Percentiles rank a stretch among this genome's conserved stretches.
These are phyloP conservation scores for Sussaba pulchella DNA, from an alignment of 2,888 invertebrate genomes.

Conservation along the genomic window DNA sequence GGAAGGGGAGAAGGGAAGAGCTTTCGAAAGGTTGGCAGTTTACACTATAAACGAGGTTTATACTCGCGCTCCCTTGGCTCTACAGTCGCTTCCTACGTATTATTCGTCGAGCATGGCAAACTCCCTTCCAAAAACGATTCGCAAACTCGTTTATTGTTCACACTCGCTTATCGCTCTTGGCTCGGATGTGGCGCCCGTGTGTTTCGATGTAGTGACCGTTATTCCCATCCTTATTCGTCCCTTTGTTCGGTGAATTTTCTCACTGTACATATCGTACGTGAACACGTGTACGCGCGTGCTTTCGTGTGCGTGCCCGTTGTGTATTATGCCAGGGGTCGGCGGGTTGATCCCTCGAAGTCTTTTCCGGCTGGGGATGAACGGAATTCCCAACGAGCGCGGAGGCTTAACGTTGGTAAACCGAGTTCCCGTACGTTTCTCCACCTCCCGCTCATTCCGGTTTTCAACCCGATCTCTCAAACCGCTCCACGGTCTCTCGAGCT, in stretches of 20 bases:
- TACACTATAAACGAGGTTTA: constrained; percentile 37
- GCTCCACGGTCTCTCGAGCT: constrained; percentile 9
- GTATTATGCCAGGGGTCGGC: constrained; percentile 57
- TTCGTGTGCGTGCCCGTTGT: constrained; percentile 33
- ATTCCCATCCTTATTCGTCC: constrained; percentile 18
- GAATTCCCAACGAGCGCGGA: constrained; percentile 60
- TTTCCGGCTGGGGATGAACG: constrained; percentile 48
- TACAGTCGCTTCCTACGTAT: constrained; percentile 7
- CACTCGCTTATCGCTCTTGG: constrained; percentile 60
- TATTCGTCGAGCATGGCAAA: constrained; percentile 16
- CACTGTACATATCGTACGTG: background rate
- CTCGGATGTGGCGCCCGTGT: background rate
- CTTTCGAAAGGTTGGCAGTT: constrained; percentile 35
- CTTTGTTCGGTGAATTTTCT: constrained; percentile 10
- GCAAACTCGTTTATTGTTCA: constrained; percentile 63
- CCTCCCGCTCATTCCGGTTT: constrained; percentile 20
- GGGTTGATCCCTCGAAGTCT: constrained; percentile 61
- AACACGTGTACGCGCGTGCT: background rate
- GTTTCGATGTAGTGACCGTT: constrained; percentile 6
- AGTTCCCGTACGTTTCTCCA: constrained; percentile 8
- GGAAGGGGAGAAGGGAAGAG: background rate
- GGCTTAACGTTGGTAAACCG: constrained; percentile 49
- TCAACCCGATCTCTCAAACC: background rate
- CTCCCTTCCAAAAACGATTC: constrained; percentile 51
- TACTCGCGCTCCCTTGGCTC: constrained; percentile 1